phyloP scores from a whole-genome alignment of 2,113 vertebrate genomes.

The Smithornis capensis region DNA sequence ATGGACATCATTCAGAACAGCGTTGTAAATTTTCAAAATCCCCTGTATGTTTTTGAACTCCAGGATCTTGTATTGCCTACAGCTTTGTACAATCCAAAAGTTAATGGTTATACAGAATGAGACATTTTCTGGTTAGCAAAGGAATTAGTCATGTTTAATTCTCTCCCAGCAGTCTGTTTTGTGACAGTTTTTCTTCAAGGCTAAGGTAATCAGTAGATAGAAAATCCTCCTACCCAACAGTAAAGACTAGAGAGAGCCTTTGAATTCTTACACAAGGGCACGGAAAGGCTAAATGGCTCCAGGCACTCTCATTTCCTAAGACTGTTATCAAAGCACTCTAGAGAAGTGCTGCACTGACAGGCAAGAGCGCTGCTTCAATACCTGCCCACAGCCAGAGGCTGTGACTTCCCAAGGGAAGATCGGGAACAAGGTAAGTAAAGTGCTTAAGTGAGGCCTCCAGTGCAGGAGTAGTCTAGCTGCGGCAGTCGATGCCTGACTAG shows the following conservation, averaged over 20 bases:
- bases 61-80: background rate
- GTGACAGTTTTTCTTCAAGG: slow-evolving; percentile 12
- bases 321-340: background rate
- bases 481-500: background rate
- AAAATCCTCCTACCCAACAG: background rate
- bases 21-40: background rate
- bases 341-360: background rate
- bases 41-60: background rate
- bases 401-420: background rate
- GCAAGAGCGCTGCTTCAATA: background rate
- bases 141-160: slow-evolving; percentile 36
- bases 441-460: fast-evolving
- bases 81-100: background rate
- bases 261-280: background rate
- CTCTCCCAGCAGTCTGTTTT: background rate
- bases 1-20: background rate
- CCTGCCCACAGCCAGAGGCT: fast-evolving
- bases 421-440: background rate
- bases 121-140: background rate
- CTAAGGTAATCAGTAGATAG: background rate
- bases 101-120: slow-evolving; percentile 42
- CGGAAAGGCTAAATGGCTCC: background rate
- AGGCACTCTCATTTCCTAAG: background rate
- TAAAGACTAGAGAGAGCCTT: background rate
- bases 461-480: fast-evolving